phyloP scores from a whole-genome alignment of 2,797 vertebrate species.

The Cyprinodon diabolis region DNA sequence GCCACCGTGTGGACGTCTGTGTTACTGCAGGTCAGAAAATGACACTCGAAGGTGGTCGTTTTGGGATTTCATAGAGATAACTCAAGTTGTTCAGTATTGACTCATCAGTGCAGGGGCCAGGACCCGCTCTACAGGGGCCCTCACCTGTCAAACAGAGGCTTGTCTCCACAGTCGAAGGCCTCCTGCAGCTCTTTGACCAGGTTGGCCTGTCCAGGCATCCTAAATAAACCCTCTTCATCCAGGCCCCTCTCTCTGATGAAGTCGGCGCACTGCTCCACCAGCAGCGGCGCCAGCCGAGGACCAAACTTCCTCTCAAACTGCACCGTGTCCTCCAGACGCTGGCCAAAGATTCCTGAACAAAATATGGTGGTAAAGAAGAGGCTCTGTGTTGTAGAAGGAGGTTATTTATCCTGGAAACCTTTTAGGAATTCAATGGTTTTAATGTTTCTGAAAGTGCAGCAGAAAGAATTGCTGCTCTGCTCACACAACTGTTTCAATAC shows the following conservation, averaged over 20 bases:
- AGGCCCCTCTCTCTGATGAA: slow-evolving; percentile 92
- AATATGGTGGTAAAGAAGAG: not conserved
- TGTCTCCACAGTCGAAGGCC: slow-evolving; percentile 96
- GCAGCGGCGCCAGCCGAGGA: slow-evolving; percentile 85
- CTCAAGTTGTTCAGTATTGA: no score
- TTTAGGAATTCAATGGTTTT: no score
- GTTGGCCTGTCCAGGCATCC: slow-evolving; percentile 95
- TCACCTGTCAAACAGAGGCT: slow-evolving; percentile 94
- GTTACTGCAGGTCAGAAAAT: slow-evolving; percentile 78
- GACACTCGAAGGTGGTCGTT: no score
- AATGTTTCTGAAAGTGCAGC: no score
- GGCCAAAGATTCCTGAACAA: slow-evolving; percentile 90
- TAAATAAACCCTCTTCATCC: slow-evolving; percentile 93
- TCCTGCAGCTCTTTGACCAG: slow-evolving; percentile 95
- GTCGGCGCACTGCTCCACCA: slow-evolving; percentile 97
- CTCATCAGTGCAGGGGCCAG: no score
- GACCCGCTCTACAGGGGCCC: no score
- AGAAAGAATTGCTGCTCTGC: no score
- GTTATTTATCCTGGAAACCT: not conserved
- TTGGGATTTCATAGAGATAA: no score
- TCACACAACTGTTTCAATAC: no score
- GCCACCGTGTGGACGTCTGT: slow-evolving; percentile 97
- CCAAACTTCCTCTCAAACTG: slow-evolving; percentile 89
- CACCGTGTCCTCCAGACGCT: slow-evolving; percentile 92
- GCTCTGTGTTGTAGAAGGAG: not conserved